phyloP scores from a whole-genome alignment of 2,113 vertebrate genomes.

The Athene cunicularia region DNA sequence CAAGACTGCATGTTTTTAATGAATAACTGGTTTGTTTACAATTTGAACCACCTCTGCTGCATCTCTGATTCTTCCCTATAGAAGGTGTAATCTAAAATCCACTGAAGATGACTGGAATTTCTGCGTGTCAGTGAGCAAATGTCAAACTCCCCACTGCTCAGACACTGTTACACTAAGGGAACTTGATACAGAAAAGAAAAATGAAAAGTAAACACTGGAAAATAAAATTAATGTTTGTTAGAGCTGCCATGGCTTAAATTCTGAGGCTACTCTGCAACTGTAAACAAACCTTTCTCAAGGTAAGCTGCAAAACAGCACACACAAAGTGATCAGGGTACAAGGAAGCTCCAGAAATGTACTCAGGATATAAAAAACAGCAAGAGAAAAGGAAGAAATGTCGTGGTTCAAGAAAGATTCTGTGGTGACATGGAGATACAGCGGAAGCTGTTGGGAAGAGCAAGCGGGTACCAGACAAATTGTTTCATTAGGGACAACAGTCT shows the following conservation, averaged over 20 bases:
- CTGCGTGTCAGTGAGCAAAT: background rate
- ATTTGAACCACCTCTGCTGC: background rate
- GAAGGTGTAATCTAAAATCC: background rate
- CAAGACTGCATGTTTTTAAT: background rate
- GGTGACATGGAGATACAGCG: fast-evolving
- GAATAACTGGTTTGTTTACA: background rate
- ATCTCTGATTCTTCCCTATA: background rate
- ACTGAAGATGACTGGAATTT: background rate
- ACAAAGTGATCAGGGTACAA: background rate
- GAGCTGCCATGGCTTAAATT: background rate
- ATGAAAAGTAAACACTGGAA: conserved; percentile 11
- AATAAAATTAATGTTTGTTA: conserved; percentile 31
- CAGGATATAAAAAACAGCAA: background rate
- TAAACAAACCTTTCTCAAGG: conserved; percentile 6
- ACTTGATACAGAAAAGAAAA: background rate
- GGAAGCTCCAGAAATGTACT: background rate
- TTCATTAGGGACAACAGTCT: background rate
- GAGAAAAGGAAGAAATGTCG: background rate
- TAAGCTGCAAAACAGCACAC: background rate
- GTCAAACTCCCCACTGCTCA: background rate
- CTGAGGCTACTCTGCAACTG: background rate
- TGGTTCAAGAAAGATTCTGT: background rate
- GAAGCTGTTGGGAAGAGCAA: background rate
- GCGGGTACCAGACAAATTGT: background rate
- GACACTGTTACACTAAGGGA: background rate